These are phyloP conservation scores for Ceratotherium simum DNA, from an alignment of 2,113 vertebrate species.

Conservation along the genomic window DNA sequence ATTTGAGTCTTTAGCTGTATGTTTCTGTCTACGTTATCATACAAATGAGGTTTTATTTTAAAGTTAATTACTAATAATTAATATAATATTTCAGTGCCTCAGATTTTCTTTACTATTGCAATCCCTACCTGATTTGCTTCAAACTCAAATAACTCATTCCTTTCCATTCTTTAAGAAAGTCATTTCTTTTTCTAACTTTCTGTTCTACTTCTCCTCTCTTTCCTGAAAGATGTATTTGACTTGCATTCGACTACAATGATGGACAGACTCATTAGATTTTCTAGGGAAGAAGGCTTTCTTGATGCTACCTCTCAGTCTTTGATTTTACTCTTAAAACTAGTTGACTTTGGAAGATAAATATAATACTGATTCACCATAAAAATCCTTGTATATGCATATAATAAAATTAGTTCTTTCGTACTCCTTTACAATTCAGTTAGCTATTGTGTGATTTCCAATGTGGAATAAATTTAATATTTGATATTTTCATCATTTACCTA, in stretches of 20 bases:
- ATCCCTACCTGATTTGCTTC: background rate
- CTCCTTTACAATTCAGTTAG: background rate
- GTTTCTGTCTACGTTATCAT: background rate
- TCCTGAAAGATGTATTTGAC: background rate
- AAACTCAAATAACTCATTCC: background rate
- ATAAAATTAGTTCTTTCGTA: background rate
- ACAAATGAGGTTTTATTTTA: background rate
- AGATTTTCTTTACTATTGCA: background rate
- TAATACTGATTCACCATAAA: background rate
- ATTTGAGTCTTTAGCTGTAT: background rate
- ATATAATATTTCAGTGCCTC: background rate
- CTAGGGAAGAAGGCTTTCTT: background rate
- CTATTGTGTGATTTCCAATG: background rate
- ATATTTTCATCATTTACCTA: background rate
- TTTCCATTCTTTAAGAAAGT: background rate
- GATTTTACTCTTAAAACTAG: constrained; percentile 6
- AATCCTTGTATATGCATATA: background rate
- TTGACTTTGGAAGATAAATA: background rate
- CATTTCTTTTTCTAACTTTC: background rate
- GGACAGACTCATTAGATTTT: background rate
- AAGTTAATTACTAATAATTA: background rate
- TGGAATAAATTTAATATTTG: background rate
- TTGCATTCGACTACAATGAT: background rate
- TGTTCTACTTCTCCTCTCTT: background rate
- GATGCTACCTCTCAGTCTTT: background rate